A percentile compares a stretch with the other conserved stretches of the same genome.
Evolutionary conservation across 2,888 invertebrate species (phyloP).

Genomic region (Tholera decimalis): DNA sequence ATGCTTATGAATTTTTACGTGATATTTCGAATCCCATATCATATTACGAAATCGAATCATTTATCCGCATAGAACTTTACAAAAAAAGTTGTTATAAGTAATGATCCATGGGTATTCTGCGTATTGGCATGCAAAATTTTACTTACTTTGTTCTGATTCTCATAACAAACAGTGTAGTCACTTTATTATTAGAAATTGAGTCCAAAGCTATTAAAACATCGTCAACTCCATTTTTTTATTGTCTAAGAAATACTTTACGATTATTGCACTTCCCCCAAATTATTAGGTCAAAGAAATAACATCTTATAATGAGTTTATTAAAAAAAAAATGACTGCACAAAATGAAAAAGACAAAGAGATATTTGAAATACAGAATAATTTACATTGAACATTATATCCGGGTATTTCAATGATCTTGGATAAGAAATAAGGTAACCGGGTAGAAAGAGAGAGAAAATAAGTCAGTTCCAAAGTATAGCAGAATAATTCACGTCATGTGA

Average conservation of each 20-base stretch:
- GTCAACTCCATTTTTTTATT: slow-evolving; percentile 28
- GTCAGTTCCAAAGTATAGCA: slow-evolving; percentile 8
- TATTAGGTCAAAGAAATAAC: slow-evolving; percentile 50
- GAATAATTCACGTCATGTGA: slow-evolving; percentile 39
- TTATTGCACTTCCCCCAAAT: slow-evolving; percentile 46
- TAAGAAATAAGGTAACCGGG: not conserved
- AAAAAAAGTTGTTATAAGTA: too few species aligned
- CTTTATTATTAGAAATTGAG: slow-evolving; percentile 10
- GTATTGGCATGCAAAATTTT: too few species aligned
- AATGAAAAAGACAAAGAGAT: not conserved
- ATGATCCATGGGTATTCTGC: too few species aligned
- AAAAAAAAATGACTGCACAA: slow-evolving; percentile 38
- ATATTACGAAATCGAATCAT: too few species aligned
- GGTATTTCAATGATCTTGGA: not conserved
- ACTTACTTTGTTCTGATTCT: not conserved
- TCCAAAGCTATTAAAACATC: slow-evolving; percentile 39
- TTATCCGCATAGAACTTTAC: too few species aligned
- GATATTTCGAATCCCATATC: not conserved
- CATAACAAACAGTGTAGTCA: not conserved
- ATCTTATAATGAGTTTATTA: slow-evolving; percentile 45
- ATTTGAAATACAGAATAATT: not conserved
- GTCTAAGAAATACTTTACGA: slow-evolving; percentile 51
- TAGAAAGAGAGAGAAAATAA: slow-evolving; percentile 1
- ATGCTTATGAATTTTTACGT: too few species aligned
- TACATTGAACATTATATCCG: not conserved